Evolutionary conservation across 2,797 vertebrate genomes (phyloP).

Genomic region (Masticophis lateralis): DNA sequence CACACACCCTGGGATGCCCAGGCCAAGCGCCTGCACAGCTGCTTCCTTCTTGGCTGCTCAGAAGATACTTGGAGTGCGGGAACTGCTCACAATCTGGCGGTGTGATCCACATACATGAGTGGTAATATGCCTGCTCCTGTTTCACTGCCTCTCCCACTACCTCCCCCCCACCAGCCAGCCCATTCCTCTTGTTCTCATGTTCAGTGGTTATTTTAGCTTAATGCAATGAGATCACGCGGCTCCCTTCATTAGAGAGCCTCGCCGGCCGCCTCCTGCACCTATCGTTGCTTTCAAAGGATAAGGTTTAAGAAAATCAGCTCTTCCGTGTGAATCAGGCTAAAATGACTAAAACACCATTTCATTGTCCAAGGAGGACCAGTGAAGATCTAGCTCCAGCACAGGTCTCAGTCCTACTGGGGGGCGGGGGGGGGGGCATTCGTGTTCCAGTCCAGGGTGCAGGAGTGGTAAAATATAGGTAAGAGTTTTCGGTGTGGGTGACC

Average conservation of each 20-base stretch:
- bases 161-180: slow-evolving; percentile 59
- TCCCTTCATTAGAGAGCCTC: slow-evolving; percentile 68
- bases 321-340: background rate
- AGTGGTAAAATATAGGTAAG: slow-evolving; percentile 37
- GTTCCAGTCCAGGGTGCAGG: slow-evolving; percentile 25
- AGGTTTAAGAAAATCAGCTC: background rate
- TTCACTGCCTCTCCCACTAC: slow-evolving; percentile 62
- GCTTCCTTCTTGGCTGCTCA: slow-evolving; percentile 67
- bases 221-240: slow-evolving; percentile 77
- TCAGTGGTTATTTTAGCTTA: slow-evolving; percentile 80
- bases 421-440: slow-evolving; percentile 3
- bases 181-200: slow-evolving; percentile 67
- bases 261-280: background rate
- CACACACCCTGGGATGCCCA: slow-evolving; percentile 63
- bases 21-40: slow-evolving; percentile 45
- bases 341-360: background rate
- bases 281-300: background rate
- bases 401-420: rapidly evolving
- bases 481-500: background rate
- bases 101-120: slow-evolving; percentile 80
- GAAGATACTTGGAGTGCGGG: slow-evolving; percentile 77
- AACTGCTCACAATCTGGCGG: slow-evolving; percentile 78
- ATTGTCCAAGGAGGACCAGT: rapidly evolving
- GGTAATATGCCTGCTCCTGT: slow-evolving; percentile 81
- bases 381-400: rapidly evolving